Conservation (phyloP, 2,113 vertebrate genomes). For the Tragelaphus strepsiceros region DNA sequence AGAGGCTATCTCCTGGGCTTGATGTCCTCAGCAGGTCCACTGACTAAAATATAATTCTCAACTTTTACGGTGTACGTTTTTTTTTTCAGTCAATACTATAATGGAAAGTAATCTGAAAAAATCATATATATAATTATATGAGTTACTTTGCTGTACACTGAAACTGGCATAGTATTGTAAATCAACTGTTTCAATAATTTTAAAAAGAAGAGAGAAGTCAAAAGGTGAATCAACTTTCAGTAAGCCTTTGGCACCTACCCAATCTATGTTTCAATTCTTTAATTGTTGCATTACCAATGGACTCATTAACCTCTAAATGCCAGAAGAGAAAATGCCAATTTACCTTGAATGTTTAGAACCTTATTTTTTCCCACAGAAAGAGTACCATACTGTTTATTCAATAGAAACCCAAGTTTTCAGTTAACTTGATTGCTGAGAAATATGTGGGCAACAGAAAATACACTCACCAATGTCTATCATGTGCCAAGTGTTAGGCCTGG, state of each 20-base stretch:
- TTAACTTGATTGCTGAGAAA: neutral
- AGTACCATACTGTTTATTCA: neutral
- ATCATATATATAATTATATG: neutral
- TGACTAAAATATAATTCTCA: neutral
- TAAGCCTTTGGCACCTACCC: neutral
- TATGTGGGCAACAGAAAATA: neutral
- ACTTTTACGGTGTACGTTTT: neutral
- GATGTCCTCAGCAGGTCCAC: neutral
- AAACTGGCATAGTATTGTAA: neutral
- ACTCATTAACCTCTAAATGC: neutral
- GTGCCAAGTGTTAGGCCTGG: neutral
- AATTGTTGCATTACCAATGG: neutral
- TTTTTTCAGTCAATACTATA: neutral
- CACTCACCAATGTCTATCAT: neutral
- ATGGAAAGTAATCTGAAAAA: neutral
- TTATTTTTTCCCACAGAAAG: constrained; percentile 6
- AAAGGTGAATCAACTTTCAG: neutral
- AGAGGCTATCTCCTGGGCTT: neutral
- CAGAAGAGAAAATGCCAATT: neutral
- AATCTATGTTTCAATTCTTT: neutral
- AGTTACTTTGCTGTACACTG: neutral
- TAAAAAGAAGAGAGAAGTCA: neutral
- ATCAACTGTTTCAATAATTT: neutral
- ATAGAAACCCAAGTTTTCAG: neutral
- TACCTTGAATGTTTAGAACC: neutral